Evolutionary conservation across 2,797 vertebrate species (phyloP), one percentile per base, ranked within the genome.

Genomic region (Gymnoscopelus microlampas): DNA sequence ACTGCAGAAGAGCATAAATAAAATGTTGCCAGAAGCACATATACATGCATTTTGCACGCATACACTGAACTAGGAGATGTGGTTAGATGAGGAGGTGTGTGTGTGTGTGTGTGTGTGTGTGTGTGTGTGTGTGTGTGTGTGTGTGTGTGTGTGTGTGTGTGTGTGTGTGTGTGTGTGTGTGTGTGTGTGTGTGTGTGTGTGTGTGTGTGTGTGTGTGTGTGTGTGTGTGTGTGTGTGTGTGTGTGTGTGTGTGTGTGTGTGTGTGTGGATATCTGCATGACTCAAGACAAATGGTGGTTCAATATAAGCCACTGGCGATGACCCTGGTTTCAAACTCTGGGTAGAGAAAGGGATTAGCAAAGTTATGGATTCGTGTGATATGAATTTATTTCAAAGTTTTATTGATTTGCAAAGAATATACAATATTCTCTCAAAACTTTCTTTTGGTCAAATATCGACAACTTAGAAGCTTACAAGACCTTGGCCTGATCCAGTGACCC

Each of bases 1-100:
- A 15, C 53, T 24, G 48, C 48, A 74, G 29, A 68, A 32, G 53
- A 74, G 54, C 61, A 59, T 51, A 53, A 32, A 72, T 29, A 63
- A 63, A 19, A 56, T 39, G 47, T 14, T 24, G 24, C 12, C 64
- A 51, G 64, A 50, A 54, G 56, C 47, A 68, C 53, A 44, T n/a
- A 7, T 15, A 44, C 3, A 60, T 35, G 14, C 2, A 24, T 24
- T 55, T 55, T 55, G 13, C 4, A 35, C 32, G 32, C 7, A 29
- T 44, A 44, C 39, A 44, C 9, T 44, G 39, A 44, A 10, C 39
- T 10, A 44, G 39, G 26, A 29, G 3, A 29, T 29, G 26, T 29
- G 26, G 26, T 29, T 29, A 29, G 26, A 29, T 29, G 26, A 29
- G 26, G 26, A 29, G 19, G 5, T 56, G 54, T 56, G 54, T 56